Evolutionary conservation across 2,888 invertebrate species (phyloP).

Genomic region (Noctua pronuba): DNA sequence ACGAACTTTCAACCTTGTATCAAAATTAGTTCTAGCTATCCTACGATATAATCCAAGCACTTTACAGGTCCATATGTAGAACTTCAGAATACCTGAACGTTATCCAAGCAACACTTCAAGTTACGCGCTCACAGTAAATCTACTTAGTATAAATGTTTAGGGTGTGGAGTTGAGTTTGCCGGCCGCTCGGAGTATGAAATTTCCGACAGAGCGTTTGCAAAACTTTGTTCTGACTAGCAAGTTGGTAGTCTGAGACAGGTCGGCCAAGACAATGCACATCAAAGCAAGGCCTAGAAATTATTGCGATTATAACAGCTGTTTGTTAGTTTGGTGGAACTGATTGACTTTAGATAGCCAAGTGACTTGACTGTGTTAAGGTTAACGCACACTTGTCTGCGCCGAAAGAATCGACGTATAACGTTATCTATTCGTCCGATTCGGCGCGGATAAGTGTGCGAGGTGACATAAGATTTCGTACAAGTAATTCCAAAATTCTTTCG

Average conservation of each 20-base stretch:
- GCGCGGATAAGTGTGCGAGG: no score
- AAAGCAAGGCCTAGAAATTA: slow-evolving; percentile 70
- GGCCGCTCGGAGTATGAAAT: slow-evolving; percentile 79
- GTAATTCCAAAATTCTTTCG: no score
- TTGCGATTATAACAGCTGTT: slow-evolving; percentile 61
- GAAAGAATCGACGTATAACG: no score
- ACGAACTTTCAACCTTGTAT: not conserved
- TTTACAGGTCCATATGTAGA: slow-evolving; percentile 27
- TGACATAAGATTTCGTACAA: no score
- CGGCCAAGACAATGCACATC: slow-evolving; percentile 77
- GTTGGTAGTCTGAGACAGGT: slow-evolving; percentile 74
- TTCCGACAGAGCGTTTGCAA: slow-evolving; percentile 80
- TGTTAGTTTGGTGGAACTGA: slow-evolving; percentile 37
- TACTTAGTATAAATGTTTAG: slow-evolving; percentile 75
- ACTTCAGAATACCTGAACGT: slow-evolving; percentile 45
- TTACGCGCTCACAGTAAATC: slow-evolving; percentile 67
- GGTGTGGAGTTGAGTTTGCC: slow-evolving; percentile 71
- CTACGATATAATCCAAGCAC: not conserved
- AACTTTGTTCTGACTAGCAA: slow-evolving; percentile 79
- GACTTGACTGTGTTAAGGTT: not conserved
- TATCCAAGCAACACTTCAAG: slow-evolving; percentile 45
- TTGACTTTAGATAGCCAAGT: slow-evolving; percentile 23
- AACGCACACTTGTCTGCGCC: no score
- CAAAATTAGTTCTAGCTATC: slow-evolving; percentile 10
- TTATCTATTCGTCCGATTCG: no score